Evolutionary conservation across 2,888 invertebrate species (phyloP).

Genomic region (Phaedon cochleariae): DNA sequence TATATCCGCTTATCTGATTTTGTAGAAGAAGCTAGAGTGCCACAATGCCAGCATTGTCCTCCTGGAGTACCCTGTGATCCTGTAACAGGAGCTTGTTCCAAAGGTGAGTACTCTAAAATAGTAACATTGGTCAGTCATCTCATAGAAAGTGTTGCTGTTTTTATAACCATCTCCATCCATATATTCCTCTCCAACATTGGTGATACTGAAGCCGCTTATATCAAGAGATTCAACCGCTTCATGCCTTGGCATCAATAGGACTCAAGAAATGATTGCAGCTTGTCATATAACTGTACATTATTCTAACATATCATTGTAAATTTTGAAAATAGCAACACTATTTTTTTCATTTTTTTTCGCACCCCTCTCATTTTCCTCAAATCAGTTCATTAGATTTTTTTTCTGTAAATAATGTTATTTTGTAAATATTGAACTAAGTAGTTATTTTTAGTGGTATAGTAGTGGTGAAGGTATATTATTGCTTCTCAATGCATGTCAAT

Average conservation of each 20-base stretch:
- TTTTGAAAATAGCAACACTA: conserved; percentile 59
- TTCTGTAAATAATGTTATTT: conserved; percentile 17
- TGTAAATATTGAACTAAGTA: conserved; percentile 27
- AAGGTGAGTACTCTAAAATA: conserved; percentile 70
- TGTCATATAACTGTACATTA: conserved; percentile 57
- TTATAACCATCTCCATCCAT: conserved; percentile 40
- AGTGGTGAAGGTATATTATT: conserved; percentile 39
- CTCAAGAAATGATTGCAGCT: conserved; percentile 50
- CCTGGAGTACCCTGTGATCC: conserved; percentile 81
- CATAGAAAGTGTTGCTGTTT: conserved; percentile 60
- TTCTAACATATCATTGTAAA: conserved; percentile 51
- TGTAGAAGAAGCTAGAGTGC: conserved; percentile 50
- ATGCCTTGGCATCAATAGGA: conserved; percentile 21
- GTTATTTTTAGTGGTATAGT: conserved; percentile 30
- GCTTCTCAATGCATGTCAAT: conserved; percentile 45
- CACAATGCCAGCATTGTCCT: conserved; percentile 78
- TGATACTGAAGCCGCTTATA: background rate
- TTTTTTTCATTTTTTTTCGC: conserved; percentile 16
- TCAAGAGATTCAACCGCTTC: conserved; percentile 8
- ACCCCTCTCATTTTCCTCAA: conserved; percentile 16
- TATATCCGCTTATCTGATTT: conserved; percentile 7
- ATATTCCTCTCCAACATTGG: conserved; percentile 8
- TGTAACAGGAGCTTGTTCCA: conserved; percentile 81
- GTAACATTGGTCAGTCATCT: conserved; percentile 17
- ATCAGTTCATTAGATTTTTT: conserved; percentile 16